Conservation (phyloP, 2,113 vertebrate genomes). For the Phaetusa simplex region DNA sequence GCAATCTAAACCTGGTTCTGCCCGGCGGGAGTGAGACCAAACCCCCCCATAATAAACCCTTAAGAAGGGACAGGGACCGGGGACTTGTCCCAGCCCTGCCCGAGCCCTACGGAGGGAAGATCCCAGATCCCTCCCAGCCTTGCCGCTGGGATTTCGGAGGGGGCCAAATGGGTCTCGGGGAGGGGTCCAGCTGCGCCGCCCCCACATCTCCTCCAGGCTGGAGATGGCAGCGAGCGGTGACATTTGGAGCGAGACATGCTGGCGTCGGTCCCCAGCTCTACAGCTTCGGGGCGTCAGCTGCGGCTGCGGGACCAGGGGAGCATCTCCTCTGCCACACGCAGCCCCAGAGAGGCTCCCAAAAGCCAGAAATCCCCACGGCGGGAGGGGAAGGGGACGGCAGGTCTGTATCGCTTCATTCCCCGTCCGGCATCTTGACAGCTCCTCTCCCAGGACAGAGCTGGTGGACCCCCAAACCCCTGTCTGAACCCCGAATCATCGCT, state of each 20-base stretch:
- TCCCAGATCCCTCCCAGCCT: not conserved
- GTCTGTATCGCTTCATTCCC: accelerated
- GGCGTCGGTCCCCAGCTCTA: not conserved
- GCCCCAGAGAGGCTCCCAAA: not conserved
- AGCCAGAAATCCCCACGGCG: accelerated
- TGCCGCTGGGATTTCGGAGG: accelerated
- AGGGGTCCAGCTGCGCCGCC: not conserved
- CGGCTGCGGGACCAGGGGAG: not conserved
- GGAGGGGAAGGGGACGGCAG: not conserved
- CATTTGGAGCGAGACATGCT: not conserved
- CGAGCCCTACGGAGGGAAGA: not conserved
- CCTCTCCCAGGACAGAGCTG: not conserved
- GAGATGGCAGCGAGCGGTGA: not conserved
- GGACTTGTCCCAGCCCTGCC: not conserved
- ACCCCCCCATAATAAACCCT: accelerated
- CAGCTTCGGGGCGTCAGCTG: not conserved
- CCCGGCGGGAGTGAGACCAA: not conserved
- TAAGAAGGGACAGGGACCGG: not conserved
- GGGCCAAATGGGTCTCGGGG: accelerated
- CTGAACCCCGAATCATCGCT: accelerated
- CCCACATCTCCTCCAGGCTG: not conserved
- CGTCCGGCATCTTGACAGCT: accelerated
- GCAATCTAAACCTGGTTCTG: not conserved
- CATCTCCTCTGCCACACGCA: not conserved
- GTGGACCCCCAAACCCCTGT: not conserved